phyloP scores from a whole-genome alignment of 2,113 vertebrate genomes.

The Podarcis raffonei region DNA sequence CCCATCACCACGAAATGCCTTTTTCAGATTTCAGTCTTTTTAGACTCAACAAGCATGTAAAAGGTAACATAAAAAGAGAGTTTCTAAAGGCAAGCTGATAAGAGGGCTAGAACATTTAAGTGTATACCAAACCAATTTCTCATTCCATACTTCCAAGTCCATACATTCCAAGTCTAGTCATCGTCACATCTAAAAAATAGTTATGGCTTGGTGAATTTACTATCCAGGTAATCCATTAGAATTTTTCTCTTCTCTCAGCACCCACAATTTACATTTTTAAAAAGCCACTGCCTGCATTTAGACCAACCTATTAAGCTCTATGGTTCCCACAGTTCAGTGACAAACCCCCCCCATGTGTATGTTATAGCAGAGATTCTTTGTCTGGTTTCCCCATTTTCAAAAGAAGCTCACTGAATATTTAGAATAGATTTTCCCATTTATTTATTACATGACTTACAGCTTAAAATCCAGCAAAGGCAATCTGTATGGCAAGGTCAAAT shows the following conservation, averaged over 20 bases:
- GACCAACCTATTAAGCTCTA: conserved; percentile 5
- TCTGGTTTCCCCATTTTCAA: conserved; percentile 55
- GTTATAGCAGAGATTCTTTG: not conserved
- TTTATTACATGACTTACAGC: conserved; percentile 76
- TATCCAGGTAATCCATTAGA: conserved; percentile 21
- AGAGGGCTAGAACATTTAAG: not conserved
- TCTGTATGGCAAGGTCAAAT: conserved; percentile 65
- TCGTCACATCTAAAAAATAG: not conserved
- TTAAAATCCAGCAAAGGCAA: conserved; percentile 70
- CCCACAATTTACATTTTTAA: conserved; percentile 18
- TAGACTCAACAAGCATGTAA: not conserved
- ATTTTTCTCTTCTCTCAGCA: conserved; percentile 1
- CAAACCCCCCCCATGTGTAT: not conserved
- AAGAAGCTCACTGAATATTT: conserved; percentile 75
- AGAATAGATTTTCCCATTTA: conserved; percentile 66
- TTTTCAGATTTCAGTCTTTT: conserved; percentile 22
- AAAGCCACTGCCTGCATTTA: not conserved
- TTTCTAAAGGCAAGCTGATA: not conserved
- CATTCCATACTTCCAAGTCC: conserved; percentile 20
- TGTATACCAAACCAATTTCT: not conserved
- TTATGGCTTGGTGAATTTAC: conserved; percentile 29
- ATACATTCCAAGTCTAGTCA: not conserved
- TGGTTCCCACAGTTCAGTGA: not conserved
- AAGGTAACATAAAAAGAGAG: conserved; percentile 6
- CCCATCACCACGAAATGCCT: not conserved